A percentile compares a stretch with the other conserved stretches of the same genome.
These are phyloP conservation scores for Vanessa tameamea DNA, from an alignment of 1,140 invertebrate species.

Conservation along the genomic window DNA sequence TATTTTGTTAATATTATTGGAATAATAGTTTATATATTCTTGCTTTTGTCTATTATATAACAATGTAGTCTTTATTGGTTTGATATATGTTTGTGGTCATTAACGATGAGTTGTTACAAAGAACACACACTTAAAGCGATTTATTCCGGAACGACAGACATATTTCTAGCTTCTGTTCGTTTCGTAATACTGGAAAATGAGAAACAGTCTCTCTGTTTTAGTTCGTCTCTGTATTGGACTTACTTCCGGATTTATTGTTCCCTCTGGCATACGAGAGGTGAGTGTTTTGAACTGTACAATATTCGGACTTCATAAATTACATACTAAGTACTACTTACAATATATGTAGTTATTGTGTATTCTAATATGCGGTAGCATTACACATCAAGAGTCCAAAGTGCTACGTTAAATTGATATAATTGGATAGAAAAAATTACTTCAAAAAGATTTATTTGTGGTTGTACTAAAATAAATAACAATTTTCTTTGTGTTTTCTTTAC, in stretches of 20 bases:
- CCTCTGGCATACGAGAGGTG: constrained; percentile 51
- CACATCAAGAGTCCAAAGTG: neutral
- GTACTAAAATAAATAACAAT: too few species aligned
- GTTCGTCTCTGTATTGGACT: constrained; percentile 57
- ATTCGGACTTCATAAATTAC: constrained; percentile 28
- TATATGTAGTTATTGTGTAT: constrained; percentile 9
- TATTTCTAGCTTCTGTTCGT: constrained; percentile 43
- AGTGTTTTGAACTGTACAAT: constrained; percentile 44
- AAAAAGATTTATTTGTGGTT: too few species aligned
- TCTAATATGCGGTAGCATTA: neutral
- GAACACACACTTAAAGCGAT: constrained; percentile 23
- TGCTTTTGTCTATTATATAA: neutral
- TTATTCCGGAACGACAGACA: constrained; percentile 24
- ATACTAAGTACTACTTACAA: constrained; percentile 15
- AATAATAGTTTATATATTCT: neutral
- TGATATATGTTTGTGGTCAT: constrained; percentile 1
- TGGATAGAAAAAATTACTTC: too few species aligned
- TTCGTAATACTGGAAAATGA: constrained; percentile 60
- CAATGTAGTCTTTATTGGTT: neutral
- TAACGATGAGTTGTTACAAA: constrained; percentile 12
- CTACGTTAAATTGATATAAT: too few species aligned
- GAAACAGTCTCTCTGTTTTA: constrained; percentile 55
- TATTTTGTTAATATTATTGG: neutral
- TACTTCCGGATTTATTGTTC: constrained; percentile 56
- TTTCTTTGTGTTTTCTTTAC: too few species aligned